Percentiles rank a stretch among this genome's conserved stretches.
phyloP scores from a whole-genome alignment of 1,140 invertebrate species.

The Calliphora vicina region DNA sequence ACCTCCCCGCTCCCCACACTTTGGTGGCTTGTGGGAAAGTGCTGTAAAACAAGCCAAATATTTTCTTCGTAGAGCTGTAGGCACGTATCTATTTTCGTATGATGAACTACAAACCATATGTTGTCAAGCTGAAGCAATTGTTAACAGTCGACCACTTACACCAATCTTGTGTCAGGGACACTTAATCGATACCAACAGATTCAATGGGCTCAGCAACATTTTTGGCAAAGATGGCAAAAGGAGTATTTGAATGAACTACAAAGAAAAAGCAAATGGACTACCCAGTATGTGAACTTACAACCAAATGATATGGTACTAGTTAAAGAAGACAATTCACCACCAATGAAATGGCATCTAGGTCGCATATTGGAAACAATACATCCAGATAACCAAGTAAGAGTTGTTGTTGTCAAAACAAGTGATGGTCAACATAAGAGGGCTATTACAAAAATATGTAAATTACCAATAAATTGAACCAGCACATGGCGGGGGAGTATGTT shows the following conservation, averaged over 20 bases:
- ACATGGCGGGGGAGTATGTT: too few relatives aligned
- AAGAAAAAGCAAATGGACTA: neutral
- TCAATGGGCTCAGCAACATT: neutral
- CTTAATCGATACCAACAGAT: too few relatives aligned
- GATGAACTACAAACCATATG: slow-evolving; percentile 33
- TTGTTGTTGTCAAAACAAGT: neutral
- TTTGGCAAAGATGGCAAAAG: neutral
- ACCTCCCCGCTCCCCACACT: neutral
- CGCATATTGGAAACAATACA: neutral
- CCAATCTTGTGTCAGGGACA: neutral
- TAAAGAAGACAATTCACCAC: neutral
- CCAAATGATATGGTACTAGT: neutral
- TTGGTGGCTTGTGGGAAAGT: slow-evolving; percentile 28
- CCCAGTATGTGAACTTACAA: neutral
- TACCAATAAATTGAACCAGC: too few relatives aligned
- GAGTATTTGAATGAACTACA: neutral
- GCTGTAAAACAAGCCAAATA: slow-evolving; percentile 31
- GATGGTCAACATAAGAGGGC: too few relatives aligned
- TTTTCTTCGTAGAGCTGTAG: slow-evolving; percentile 12
- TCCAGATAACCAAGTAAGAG: neutral
- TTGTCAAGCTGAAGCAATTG: neutral
- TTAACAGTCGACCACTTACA: slow-evolving; percentile 31
- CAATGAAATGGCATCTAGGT: neutral
- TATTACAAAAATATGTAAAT: too few relatives aligned
- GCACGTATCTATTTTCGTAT: neutral